A percentile compares a stretch with the other conserved stretches of the same genome.
phyloP scores from a whole-genome alignment of 2,113 vertebrate genomes.

The Pedetes capensis region DNA sequence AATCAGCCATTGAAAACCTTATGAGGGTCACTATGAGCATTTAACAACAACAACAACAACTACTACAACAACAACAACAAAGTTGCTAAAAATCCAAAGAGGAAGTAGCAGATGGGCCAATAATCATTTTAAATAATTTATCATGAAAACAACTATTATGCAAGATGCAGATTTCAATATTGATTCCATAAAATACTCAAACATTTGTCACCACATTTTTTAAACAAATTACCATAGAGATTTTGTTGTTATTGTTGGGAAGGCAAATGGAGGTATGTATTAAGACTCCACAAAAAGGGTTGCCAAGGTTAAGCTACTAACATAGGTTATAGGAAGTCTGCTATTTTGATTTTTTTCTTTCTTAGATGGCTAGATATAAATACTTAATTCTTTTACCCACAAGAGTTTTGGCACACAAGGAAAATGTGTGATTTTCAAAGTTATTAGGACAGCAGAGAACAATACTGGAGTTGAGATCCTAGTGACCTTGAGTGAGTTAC shows the following conservation, averaged over 20 bases:
- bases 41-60: too few relatives aligned
- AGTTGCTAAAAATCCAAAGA: slow-evolving; percentile 39
- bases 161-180: slow-evolving; percentile 34
- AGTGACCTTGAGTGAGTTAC: not conserved
- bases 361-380: not conserved
- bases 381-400: not conserved
- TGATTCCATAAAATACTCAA: slow-evolving; percentile 43
- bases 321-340: not conserved
- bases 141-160: slow-evolving; percentile 61
- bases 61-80: too few relatives aligned
- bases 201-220: not conserved
- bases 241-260: not conserved
- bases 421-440: slow-evolving; percentile 4
- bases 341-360: not conserved
- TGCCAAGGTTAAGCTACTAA: not conserved
- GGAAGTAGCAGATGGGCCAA: slow-evolving; percentile 49
- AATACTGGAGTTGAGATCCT: not conserved
- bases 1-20: too few relatives aligned
- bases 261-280: not conserved
- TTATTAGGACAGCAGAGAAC: not conserved
- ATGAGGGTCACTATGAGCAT: too few relatives aligned
- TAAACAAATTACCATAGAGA: not conserved
- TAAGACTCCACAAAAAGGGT: not conserved
- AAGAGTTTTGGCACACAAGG: not conserved
- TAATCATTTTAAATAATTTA: slow-evolving; percentile 39